Conservation (phyloP, 2,888 invertebrate genomes). For the Hipparchia sbordonii region DNA sequence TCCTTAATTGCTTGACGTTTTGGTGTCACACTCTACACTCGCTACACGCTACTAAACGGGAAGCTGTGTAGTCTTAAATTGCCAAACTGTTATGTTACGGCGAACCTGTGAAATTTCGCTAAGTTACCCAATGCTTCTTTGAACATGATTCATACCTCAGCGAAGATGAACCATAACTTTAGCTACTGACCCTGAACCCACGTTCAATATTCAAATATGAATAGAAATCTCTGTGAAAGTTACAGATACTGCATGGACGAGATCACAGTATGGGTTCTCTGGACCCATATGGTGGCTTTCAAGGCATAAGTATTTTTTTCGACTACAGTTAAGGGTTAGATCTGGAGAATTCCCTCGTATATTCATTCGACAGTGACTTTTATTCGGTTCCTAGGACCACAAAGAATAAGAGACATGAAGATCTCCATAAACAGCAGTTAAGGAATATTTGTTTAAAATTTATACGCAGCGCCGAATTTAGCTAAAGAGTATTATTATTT, state of each 20-base stretch:
- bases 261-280: too few species aligned
- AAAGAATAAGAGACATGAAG: neutral
- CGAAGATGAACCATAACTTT: too few species aligned
- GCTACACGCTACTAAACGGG: constrained; percentile 62
- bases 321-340: too few species aligned
- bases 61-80: constrained; percentile 35
- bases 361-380: neutral
- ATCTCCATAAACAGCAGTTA: neutral
- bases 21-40: constrained; percentile 76
- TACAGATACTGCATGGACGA: too few species aligned
- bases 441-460: neutral
- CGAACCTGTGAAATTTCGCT: constrained; percentile 22
- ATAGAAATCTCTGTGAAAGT: too few species aligned
- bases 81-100: constrained; percentile 34
- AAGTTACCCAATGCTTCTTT: constrained; percentile 5
- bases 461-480: too few species aligned
- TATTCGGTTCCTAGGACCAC: neutral
- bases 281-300: too few species aligned
- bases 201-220: too few species aligned
- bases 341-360: too few species aligned
- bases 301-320: too few species aligned
- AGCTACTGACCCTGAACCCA: too few species aligned
- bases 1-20: constrained; percentile 83
- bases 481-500: too few species aligned
- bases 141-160: neutral